Evolutionary conservation across 2,113 vertebrate genomes (phyloP).

Genomic region (Urocynchramus pylzowi): DNA sequence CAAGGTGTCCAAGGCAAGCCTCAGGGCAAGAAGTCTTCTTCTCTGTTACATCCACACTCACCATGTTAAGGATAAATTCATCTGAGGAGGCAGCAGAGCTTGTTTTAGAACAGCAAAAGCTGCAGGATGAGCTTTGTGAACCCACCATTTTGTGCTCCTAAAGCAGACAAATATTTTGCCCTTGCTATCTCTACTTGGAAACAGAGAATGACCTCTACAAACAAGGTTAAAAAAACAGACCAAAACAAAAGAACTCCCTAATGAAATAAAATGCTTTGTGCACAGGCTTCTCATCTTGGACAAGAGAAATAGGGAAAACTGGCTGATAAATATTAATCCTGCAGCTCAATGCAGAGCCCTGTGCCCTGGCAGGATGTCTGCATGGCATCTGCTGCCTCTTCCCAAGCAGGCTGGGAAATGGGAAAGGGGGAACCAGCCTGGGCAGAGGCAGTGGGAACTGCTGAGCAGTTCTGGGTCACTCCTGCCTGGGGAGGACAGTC

Average conservation of each 20-base stretch:
- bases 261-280: not conserved
- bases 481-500: not conserved
- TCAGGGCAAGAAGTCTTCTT: not conserved
- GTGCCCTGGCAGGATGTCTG: not conserved
- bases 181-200: not conserved
- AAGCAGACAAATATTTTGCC: not conserved
- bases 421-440: not conserved
- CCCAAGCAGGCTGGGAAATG: not conserved
- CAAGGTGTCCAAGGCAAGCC: not conserved
- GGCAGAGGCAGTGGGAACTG: not conserved
- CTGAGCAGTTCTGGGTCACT: not conserved
- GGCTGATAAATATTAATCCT: not conserved
- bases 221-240: constrained; percentile 5
- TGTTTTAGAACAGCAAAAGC: not conserved
- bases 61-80: not conserved
- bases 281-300: not conserved
- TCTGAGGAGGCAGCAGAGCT: not conserved
- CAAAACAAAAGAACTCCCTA: not conserved
- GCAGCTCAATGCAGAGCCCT: not conserved
- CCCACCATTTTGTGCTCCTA: not conserved
- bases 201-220: not conserved
- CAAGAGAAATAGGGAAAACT: not conserved
- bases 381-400: not conserved
- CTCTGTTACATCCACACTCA: not conserved
- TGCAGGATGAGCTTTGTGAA: not conserved